Percentiles rank a stretch among this genome's conserved stretches.
These are phyloP conservation scores for Ictalurus punctatus DNA, from an alignment of 2,113 vertebrate species.

Conservation along the genomic window DNA sequence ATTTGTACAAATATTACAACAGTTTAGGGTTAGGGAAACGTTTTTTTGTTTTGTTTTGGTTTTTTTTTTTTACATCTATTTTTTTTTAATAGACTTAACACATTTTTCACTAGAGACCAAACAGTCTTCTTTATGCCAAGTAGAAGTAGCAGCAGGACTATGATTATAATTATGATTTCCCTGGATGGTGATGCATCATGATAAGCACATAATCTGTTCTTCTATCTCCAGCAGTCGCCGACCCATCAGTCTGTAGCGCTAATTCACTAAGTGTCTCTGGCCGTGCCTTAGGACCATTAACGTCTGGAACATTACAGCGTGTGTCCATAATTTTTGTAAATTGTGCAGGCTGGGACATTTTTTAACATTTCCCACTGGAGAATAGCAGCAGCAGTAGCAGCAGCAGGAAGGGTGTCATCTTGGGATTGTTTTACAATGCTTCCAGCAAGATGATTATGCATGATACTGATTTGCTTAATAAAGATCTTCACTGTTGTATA, in stretches of 20 bases:
- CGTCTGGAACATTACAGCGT: neutral
- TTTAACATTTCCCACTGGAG: neutral
- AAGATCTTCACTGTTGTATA: neutral
- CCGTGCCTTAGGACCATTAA: neutral
- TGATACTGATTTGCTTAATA: neutral
- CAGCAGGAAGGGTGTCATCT: neutral
- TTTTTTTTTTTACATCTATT: neutral
- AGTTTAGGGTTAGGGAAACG: neutral
- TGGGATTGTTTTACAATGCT: neutral
- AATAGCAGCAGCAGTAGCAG: neutral
- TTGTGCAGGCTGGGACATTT: neutral
- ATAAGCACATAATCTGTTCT: slow-evolving; percentile 22
- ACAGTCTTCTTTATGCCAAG: neutral
- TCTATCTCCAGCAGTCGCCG: neutral
- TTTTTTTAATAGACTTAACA: neutral
- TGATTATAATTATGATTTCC: slow-evolving; percentile 10
- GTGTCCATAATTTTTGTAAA: slow-evolving; percentile 3
- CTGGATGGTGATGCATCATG: slow-evolving; percentile 9
- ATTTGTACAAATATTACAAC: neutral
- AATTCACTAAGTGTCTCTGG: slow-evolving; percentile 8
- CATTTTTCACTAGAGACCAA: neutral
- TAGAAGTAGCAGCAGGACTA: neutral
- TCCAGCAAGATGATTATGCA: slow-evolving; percentile 11
- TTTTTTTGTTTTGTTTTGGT: too few relatives aligned
- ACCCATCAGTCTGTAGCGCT: neutral